A percentile compares a stretch with the other conserved stretches of the same genome.
Conservation (phyloP, 2,113 vertebrate genomes). For the Brienomyrus brachyistius region DNA sequence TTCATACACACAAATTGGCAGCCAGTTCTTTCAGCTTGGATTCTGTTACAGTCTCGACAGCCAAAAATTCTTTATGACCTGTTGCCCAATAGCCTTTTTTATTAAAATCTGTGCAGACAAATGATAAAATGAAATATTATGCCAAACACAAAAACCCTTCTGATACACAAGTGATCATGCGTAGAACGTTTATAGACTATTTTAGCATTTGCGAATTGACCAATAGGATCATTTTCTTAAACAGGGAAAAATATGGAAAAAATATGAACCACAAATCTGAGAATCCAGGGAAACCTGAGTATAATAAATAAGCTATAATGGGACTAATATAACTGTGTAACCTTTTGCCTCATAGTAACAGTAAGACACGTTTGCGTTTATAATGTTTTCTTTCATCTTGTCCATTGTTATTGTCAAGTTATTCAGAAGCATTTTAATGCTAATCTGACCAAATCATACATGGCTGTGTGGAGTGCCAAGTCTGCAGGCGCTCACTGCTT, state of each 20-base stretch:
- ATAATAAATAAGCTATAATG: background rate
- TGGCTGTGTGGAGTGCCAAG: background rate
- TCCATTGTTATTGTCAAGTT: background rate
- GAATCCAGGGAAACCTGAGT: background rate
- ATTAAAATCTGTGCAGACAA: background rate
- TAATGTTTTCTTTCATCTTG: background rate
- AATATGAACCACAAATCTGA: background rate
- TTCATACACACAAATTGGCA: background rate
- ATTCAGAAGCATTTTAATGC: background rate
- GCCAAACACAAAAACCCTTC: background rate
- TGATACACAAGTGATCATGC: background rate
- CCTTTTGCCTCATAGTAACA: background rate
- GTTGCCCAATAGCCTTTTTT: background rate
- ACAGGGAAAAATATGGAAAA: background rate
- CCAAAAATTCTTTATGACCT: background rate
- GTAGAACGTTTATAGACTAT: background rate
- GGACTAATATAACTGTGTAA: background rate
- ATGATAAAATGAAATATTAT: background rate
- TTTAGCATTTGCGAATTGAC: background rate
- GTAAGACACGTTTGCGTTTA: background rate
- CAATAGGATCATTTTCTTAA: background rate
- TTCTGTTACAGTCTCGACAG: background rate
- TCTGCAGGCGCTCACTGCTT: background rate
- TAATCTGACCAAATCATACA: background rate
- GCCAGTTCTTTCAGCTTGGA: background rate